phyloP scores from a whole-genome alignment of 2,888 invertebrate genomes.

The Labia minor region DNA sequence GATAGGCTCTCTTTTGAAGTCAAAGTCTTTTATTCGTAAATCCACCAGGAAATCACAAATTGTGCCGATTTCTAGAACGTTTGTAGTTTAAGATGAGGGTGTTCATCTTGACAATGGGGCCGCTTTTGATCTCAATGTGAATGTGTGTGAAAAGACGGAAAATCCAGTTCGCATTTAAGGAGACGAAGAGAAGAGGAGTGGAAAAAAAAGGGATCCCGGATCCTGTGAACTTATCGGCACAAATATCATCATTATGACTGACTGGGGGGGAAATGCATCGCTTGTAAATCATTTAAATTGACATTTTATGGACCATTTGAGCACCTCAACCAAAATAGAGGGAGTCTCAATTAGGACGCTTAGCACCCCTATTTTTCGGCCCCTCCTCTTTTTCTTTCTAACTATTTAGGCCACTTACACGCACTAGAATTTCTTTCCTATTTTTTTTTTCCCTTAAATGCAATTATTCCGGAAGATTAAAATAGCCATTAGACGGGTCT shows the following conservation, averaged over 20 bases:
- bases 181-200: too few relatives aligned
- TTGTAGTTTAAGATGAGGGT: background rate
- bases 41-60: slow-evolving; percentile 5
- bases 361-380: background rate
- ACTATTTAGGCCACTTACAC: background rate
- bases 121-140: background rate
- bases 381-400: background rate
- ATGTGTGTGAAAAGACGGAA: too few relatives aligned
- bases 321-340: background rate
- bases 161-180: too few relatives aligned
- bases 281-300: slow-evolving; percentile 13
- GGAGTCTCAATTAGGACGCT: background rate
- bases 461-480: slow-evolving; percentile 13
- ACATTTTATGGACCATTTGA: slow-evolving; percentile 1
- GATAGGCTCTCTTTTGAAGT: too few relatives aligned
- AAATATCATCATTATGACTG: slow-evolving; percentile 4
- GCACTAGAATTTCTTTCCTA: background rate
- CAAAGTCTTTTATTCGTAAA: background rate
- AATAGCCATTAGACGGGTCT: slow-evolving; percentile 1
- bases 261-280: background rate
- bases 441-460: background rate
- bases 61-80: background rate
- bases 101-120: background rate
- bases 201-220: background rate
- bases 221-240: background rate